Base-by-base conservation (phyloP, 2,888 invertebrate genomes). In the Watsonalla binaria region DNA sequence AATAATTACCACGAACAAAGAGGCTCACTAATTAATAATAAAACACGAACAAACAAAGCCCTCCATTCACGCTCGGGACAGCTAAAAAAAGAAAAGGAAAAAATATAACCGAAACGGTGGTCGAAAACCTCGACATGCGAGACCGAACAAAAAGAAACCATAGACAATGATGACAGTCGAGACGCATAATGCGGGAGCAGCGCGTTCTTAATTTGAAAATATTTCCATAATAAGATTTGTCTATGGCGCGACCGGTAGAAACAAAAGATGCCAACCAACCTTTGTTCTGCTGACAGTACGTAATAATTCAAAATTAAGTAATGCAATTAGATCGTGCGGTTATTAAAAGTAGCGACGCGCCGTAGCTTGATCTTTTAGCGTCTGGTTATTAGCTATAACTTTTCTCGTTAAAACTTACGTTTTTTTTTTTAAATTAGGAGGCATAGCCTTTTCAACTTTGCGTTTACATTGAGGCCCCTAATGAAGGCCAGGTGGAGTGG, bases 171-270 rank as follows among this genome's bases (percentile, higher is more conserved):
- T 83, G 88, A 83, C 86, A 86, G 88, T 82, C 81, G 88, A 86
- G 86, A 88, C 85, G 86, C 86, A 89, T 85, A 90, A 90, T 90
- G 90, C 90, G 89, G 90, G 90, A 90, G 86, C 73, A 72, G 74
- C 88, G 86, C 80, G 85, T 85, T 88, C 87, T 87, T 87, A 88
- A 90, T 89, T 90, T 88, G 86, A 90, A 90, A 90, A 89, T 89
- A 89, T 90, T 89, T 90, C 87, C 88, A 89, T 89, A 89, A 90
- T 90, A 90, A 89, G 89, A 89, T 90, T 89, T 89, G 89, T 89
- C 90, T 89, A 90, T 89, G 86, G 84, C 78, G 78, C 80, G 82
- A 78, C 82, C 78, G 78, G 78, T 74, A 73, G 78, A 81, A 81
- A 89, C 88, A 89, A 90, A 89, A 89, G 88, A 75, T 67, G 69